Base-by-base conservation (phyloP, 2,888 invertebrate species). In the Caenorhabditis virilis region DNA sequence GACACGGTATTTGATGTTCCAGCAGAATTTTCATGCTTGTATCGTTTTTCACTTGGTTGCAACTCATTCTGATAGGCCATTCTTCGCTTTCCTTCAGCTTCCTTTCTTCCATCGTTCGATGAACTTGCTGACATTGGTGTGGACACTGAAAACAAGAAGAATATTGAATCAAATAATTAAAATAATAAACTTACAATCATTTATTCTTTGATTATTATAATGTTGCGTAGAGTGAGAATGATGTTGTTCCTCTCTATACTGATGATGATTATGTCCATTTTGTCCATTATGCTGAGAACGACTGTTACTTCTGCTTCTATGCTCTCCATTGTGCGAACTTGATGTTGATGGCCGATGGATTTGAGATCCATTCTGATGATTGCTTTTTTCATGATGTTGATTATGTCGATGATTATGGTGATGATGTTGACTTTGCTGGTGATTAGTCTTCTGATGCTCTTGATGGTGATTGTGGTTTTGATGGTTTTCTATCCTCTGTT, bases 401-500 rank as follows among this genome's bases (percentile, higher is more conserved):
- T 5, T 16, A 38, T 51, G 20, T 1, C 43, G 42, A 20, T 27
- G 20, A 22, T 41, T 26, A 22, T 41, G 30, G 30, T 51, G 30
- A 30, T 6, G 13, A 30, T 30, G 30, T 9, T 30, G 30, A 30
- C 13, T 30, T 13, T 30, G 30, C 30, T 13, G 30, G 13, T 9
- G 6, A 13, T 13, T 13, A 30, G 6, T 30, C 13, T 30, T 30
- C 30, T 9, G 41, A 15, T 51, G 27, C 18, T 42, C 23, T 22
- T 42, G 42, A 2, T 25, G 39, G 15, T 49, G 49, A 16, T 30
- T 5, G 22, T 38, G 23, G 33, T 23, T 48, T 35, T 33, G 55
- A 49, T 15, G 26, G 16, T 18, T 26, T 27, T 9, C n/a, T n/a
- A n/a, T n/a, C n/a, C 42, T 27, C 13, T 51, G 27, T 15, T 42